A percentile compares a stretch with the other conserved stretches of the same genome.
Evolutionary conservation across 2,797 vertebrate genomes (phyloP).

Genomic region (Cuculus canorus): DNA sequence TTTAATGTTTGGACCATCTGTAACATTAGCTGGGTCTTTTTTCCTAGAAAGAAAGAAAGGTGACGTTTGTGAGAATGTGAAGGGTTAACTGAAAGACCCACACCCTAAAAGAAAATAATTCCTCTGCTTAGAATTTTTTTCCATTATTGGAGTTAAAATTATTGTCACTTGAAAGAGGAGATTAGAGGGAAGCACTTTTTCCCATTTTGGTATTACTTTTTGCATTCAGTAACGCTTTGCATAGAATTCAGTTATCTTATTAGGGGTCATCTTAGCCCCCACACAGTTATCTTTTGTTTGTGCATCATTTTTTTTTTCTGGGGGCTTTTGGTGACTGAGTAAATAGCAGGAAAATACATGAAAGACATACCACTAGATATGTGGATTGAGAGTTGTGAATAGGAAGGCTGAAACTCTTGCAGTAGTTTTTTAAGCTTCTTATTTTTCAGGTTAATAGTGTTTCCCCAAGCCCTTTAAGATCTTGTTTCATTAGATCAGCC

Average conservation of each 20-base stretch:
- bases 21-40: not conserved
- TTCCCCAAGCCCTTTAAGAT: slow-evolving; percentile 30
- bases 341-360: slow-evolving; percentile 24
- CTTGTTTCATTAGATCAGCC: slow-evolving; percentile 27
- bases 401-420: slow-evolving; percentile 17
- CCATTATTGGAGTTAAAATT: slow-evolving; percentile 2
- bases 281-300: slow-evolving; percentile 17
- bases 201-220: slow-evolving; percentile 8
- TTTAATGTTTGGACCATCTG: not conserved
- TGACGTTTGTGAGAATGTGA: not conserved
- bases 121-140: not conserved
- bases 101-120: not conserved
- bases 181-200: not conserved
- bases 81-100: slow-evolving; percentile 4
- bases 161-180: slow-evolving; percentile 40
- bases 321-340: not conserved
- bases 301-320: not conserved
- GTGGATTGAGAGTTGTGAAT: slow-evolving; percentile 19
- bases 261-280: not conserved
- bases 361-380: not conserved
- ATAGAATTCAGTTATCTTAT: slow-evolving; percentile 8
- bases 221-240: not conserved
- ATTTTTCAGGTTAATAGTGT: slow-evolving; percentile 48
- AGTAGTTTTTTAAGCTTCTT: slow-evolving; percentile 51
- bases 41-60: not conserved